Evolutionary conservation across 2,797 vertebrate genomes (phyloP).

Genomic region (Micrastur ruficollis): DNA sequence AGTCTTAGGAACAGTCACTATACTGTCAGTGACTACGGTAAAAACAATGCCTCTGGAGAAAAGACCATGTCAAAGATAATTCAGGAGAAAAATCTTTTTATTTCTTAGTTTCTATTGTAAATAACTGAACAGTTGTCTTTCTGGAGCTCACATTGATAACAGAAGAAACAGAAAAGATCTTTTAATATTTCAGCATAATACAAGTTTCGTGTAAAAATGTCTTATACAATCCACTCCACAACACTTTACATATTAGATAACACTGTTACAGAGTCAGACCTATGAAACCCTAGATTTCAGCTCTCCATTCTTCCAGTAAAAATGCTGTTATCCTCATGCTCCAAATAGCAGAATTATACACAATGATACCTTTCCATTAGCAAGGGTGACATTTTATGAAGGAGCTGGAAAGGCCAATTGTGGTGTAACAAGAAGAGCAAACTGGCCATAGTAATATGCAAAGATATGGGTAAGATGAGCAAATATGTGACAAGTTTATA

Average conservation of each 20-base stretch:
- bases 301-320: not conserved
- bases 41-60: not conserved
- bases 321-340: not conserved
- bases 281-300: not conserved
- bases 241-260: not conserved
- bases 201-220: not conserved
- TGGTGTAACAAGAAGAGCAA: not conserved
- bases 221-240: not conserved
- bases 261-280: not conserved
- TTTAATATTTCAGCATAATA: not conserved
- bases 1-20: not conserved
- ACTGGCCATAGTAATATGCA: not conserved
- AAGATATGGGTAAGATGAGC: not conserved
- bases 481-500: not conserved
- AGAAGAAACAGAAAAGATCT: not conserved
- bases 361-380: not conserved
- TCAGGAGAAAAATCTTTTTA: not conserved
- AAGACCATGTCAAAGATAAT: not conserved
- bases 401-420: not conserved
- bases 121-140: not conserved
- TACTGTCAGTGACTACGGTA: not conserved
- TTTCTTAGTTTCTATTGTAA: not conserved
- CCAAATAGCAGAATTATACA: not conserved
- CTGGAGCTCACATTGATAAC: not conserved
- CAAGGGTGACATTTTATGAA: not conserved